These are phyloP conservation scores for Hipparchia sbordonii DNA, from an alignment of 2,888 invertebrate species.

Conservation along the genomic window DNA sequence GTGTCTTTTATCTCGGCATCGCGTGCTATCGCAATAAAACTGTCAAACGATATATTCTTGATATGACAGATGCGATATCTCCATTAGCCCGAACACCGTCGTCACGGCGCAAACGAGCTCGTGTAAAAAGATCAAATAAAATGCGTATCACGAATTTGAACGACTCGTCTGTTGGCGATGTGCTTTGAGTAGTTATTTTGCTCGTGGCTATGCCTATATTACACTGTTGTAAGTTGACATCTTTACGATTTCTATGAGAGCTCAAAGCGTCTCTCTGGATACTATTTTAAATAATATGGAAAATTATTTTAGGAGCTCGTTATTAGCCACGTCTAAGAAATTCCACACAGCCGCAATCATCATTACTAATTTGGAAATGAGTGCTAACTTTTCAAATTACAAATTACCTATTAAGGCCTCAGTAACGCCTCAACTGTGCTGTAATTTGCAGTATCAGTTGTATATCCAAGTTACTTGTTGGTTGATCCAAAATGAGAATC, in stretches of 20 bases:
- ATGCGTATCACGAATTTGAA: conserved; percentile 62
- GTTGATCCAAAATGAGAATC: too few species aligned
- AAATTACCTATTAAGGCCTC: too few species aligned
- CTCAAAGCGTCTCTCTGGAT: not conserved
- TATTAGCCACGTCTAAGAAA: too few species aligned
- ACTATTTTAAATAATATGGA: too few species aligned
- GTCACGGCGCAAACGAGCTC: conserved; percentile 60
- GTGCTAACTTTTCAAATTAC: too few species aligned
- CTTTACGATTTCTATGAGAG: not conserved
- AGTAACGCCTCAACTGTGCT: too few species aligned
- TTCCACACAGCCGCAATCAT: too few species aligned
- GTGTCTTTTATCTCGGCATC: conserved; percentile 64
- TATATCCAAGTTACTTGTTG: too few species aligned
- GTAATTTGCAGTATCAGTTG: too few species aligned
- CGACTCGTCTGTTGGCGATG: conserved; percentile 48
- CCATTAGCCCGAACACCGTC: conserved; percentile 70
- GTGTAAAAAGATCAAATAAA: conserved; percentile 63
- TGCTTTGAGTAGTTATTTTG: conserved; percentile 20
- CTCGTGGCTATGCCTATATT: conserved; percentile 11
- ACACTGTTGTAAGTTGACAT: not conserved
- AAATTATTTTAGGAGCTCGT: too few species aligned
- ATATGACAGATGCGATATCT: conserved; percentile 77
- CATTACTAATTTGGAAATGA: too few species aligned
- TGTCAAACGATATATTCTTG: conserved; percentile 71
- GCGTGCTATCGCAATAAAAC: conserved; percentile 72